Evolutionary conservation across 2,113 vertebrate genomes (phyloP).

Genomic region (Nymphicus hollandicus): DNA sequence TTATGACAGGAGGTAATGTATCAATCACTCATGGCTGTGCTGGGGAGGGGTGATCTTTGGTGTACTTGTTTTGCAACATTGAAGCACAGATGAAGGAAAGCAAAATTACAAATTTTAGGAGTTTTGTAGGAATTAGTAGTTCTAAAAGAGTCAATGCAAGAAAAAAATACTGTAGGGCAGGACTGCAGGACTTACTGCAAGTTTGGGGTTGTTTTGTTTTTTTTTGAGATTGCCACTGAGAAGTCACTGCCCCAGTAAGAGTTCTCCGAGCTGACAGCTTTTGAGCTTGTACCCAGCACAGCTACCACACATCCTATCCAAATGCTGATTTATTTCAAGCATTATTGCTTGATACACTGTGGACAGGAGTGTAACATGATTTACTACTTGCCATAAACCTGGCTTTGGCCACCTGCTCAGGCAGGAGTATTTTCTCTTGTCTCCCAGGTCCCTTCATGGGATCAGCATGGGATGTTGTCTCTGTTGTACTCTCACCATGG

Average conservation of each 20-base stretch:
- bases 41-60: not conserved
- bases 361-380: not conserved
- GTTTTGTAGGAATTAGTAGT: not conserved
- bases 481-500: fast-evolving
- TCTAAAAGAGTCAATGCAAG: not conserved
- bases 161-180: not conserved
- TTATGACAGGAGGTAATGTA: not conserved
- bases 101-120: not conserved
- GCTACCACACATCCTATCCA: not conserved
- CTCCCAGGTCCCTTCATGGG: not conserved
- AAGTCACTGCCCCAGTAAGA: not conserved
- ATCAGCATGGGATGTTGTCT: not conserved
- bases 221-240: not conserved
- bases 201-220: not conserved
- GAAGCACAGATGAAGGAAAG: not conserved
- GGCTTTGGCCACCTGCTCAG: not conserved
- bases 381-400: not conserved
- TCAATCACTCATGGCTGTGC: not conserved
- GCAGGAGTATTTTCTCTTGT: not conserved
- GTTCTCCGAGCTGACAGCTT: not conserved
- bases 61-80: not conserved
- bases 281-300: not conserved
- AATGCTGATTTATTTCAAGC: not conserved
- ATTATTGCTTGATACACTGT: not conserved
- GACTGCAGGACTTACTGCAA: not conserved